Conservation (phyloP, 2,888 invertebrate species). For the Andrena dorsata region DNA sequence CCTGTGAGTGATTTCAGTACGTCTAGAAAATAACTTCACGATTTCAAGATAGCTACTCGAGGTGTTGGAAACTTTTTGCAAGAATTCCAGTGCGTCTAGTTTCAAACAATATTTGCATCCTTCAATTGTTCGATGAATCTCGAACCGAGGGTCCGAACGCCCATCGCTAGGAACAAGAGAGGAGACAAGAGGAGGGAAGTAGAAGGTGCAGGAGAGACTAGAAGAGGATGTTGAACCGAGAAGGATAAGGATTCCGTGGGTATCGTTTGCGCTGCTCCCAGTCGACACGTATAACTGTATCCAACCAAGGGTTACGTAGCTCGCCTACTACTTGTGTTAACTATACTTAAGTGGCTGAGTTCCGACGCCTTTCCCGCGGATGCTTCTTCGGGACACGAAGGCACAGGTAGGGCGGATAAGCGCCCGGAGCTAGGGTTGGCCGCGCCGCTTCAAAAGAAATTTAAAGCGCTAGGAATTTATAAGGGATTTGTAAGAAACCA, state of each 20-base stretch:
- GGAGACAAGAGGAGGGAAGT: slow-evolving; percentile 22
- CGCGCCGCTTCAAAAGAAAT: slow-evolving; percentile 19
- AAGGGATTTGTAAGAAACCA: slow-evolving; percentile 25
- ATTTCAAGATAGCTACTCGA: neutral
- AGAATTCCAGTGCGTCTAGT: neutral
- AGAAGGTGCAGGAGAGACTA: slow-evolving; percentile 17
- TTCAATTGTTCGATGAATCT: neutral
- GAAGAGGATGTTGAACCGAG: slow-evolving; percentile 50
- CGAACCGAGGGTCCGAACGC: neutral
- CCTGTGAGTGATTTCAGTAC: neutral
- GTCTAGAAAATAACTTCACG: neutral
- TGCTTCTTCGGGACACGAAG: slow-evolving; percentile 17
- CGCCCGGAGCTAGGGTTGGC: neutral
- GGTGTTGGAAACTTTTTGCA: neutral
- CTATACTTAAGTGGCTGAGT: slow-evolving; percentile 64
- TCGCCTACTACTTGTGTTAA: slow-evolving; percentile 55
- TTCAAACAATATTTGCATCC: neutral
- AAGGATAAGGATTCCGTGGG: slow-evolving; percentile 52
- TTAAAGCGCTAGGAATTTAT: slow-evolving; percentile 41
- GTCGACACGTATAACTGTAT: slow-evolving; percentile 41
- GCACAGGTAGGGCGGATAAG: slow-evolving; percentile 29
- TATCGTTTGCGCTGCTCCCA: slow-evolving; percentile 43
- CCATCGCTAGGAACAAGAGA: slow-evolving; percentile 23
- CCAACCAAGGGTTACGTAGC: slow-evolving; percentile 19
- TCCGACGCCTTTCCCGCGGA: slow-evolving; percentile 53